Evolutionary conservation across 1,140 invertebrate species (phyloP), one percentile per base, ranked within the genome.

Genomic region (Chrysoperla carnea): DNA sequence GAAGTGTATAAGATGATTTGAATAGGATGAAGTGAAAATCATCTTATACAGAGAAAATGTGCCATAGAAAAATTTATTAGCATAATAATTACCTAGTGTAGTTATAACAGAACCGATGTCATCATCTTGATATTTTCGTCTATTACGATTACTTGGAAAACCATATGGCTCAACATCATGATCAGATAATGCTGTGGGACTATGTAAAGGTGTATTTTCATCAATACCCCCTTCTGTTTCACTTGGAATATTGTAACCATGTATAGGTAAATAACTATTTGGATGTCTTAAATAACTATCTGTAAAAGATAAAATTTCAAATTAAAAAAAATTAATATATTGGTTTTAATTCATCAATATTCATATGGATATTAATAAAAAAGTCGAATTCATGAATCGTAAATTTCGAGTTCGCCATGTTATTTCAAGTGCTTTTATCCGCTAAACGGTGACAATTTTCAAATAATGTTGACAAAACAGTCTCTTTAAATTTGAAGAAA

Each of bases 251-350:
- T 75, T 79, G 54, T 80, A 78, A 31, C 48, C 52, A 44, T 61
- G 59, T 45, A 71, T 68, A 33, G 86, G 85, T 51, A 90, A 68
- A 63, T 90, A 91, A 41, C 81, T 76, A 61, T 89, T 83, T 37
- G 81, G 83, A 68, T 89, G 82, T 47, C 81, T 70, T 49, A 84
- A 64, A 59, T 85, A 86, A 56, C 78, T 76, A 48, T 75, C 75
- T 44, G 77, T 69, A 72, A 53, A 42, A 23, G 17, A 23, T 23
- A 23, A 35, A 11, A 35, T 35, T 35, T 35, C 2, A 11, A 12
- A 11, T 12, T 2, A 4, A 4, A 35, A 35, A 2, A 35, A 35
- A 6, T 11, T 35, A 35, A 12, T 35, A 11, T 11, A 35, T 11
- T 35, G 2, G 41, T 28, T 42, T 33, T 41, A 41, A 17, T 8